These are phyloP conservation scores for Phlogophora meticulosa DNA, from an alignment of 2,888 invertebrate genomes.

Conservation along the genomic window DNA sequence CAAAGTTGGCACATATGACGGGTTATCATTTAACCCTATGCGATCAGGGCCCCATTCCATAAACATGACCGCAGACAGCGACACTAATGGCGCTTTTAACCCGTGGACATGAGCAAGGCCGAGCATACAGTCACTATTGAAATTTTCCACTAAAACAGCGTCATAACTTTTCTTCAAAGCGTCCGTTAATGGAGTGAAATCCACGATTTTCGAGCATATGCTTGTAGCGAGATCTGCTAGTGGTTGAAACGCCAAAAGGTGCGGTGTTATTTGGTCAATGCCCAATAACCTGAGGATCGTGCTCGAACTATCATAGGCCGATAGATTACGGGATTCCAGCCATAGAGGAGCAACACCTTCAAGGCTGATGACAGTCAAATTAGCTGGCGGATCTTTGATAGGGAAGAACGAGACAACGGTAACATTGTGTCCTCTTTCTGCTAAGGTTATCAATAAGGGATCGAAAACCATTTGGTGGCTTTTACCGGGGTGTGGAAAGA, in stretches of 20 bases:
- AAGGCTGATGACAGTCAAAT: constrained; percentile 76
- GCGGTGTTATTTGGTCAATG: constrained; percentile 15
- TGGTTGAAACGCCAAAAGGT: constrained; percentile 30
- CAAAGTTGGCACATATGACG: constrained; percentile 88
- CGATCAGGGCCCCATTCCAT: constrained; percentile 37
- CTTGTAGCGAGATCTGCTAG: constrained; percentile 19
- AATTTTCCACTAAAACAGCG: constrained; percentile 91
- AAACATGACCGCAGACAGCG: not conserved
- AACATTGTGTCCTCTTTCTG: constrained; percentile 91
- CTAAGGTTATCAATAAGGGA: constrained; percentile 89
- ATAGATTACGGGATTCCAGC: constrained; percentile 10
- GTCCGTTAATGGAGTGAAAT: constrained; percentile 29
- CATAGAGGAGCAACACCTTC: constrained; percentile 16
- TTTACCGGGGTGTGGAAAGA: constrained; percentile 56
- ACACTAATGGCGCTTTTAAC: constrained; percentile 17
- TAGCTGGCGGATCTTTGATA: constrained; percentile 82
- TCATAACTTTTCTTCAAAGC: constrained; percentile 76
- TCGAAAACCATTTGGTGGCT: constrained; percentile 92
- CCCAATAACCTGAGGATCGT: constrained; percentile 23
- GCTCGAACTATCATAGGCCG: not conserved
- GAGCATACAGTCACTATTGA: constrained; percentile 92
- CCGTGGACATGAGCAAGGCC: constrained; percentile 91
- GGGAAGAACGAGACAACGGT: constrained; percentile 92
- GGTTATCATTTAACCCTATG: constrained; percentile 26
- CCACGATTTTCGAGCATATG: constrained; percentile 30